Evolutionary conservation across 2,797 vertebrate genomes (phyloP).

Genomic region (Erethizon dorsatum): DNA sequence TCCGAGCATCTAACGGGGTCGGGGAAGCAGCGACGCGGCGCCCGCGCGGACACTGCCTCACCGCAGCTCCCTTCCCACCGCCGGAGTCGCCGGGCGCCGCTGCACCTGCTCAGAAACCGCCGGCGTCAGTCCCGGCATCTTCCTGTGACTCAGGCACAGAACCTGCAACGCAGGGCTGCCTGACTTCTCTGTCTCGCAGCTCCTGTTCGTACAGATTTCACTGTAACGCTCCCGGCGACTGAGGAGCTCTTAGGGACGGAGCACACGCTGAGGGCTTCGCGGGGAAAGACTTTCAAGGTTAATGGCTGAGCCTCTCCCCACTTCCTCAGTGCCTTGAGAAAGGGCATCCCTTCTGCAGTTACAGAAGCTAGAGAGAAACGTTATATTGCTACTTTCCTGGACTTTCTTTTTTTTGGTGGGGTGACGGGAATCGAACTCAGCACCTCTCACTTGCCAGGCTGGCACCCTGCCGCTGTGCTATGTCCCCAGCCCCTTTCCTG

Average conservation of each 20-base stretch:
- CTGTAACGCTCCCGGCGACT: conserved; percentile 76
- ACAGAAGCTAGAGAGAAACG: conserved; percentile 58
- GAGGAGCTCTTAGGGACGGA: conserved; percentile 73
- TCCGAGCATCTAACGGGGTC: no score
- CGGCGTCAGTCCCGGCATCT: conserved; percentile 75
- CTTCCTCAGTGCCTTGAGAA: conserved; percentile 64
- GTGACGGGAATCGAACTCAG: no score
- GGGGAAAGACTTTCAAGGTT: conserved; percentile 67
- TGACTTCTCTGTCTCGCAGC: conserved; percentile 59
- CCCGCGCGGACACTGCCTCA: conserved; percentile 77
- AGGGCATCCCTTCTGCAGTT: not conserved
- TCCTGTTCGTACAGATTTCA: conserved; percentile 63
- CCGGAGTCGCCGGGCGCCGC: conserved; percentile 85
- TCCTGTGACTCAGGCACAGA: conserved; percentile 20
- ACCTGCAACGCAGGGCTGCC: conserved; percentile 71
- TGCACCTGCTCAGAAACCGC: conserved; percentile 77
- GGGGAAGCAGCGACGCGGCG: conserved; percentile 74
- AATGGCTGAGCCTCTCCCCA: conserved; percentile 52
- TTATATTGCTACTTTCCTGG: conserved; percentile 42
- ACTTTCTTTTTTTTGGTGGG: no score
- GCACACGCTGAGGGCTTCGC: conserved; percentile 51
- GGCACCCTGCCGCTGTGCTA: no score
- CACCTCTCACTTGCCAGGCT: no score
- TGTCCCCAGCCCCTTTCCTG: not conserved
- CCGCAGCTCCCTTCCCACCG: conserved; percentile 86